A percentile compares a stretch with the other conserved stretches of the same genome.
These are phyloP conservation scores for Lithobates sylvaticus DNA, from an alignment of 2,797 vertebrate species.

Conservation along the genomic window DNA sequence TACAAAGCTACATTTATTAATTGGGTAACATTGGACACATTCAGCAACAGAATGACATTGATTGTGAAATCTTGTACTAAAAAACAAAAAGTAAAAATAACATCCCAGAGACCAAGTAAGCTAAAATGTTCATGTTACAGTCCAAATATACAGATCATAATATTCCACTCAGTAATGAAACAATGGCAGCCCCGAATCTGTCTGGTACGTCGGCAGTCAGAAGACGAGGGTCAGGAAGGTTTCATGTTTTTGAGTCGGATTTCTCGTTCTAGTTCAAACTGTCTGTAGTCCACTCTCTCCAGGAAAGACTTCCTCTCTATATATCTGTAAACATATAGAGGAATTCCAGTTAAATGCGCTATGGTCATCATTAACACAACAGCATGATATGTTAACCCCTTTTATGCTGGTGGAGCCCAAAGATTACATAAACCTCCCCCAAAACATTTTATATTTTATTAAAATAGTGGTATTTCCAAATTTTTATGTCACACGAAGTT, in stretches of 20 bases:
- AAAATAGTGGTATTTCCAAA: no score
- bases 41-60: background rate
- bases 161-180: background rate
- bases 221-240: slow-evolving; percentile 54
- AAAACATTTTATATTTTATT: no score
- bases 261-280: slow-evolving; percentile 92
- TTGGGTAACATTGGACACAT: background rate
- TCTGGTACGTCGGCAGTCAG: background rate
- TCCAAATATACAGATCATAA: slow-evolving; percentile 27
- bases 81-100: background rate
- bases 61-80: background rate
- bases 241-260: slow-evolving; percentile 93
- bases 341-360: background rate
- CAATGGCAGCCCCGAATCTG: background rate
- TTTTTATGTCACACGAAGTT: no score
- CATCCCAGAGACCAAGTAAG: background rate
- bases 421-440: no score
- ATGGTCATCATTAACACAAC: no score
- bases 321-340: slow-evolving; percentile 80
- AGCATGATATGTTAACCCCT: no score
- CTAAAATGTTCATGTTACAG: slow-evolving; percentile 16
- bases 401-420: no score
- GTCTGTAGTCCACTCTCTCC: slow-evolving; percentile 93
- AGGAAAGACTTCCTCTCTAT: slow-evolving; percentile 96
- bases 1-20: slow-evolving; percentile 14